Conservation (phyloP, 1,140 invertebrate genomes). For the Sycobia sp. region DNA sequence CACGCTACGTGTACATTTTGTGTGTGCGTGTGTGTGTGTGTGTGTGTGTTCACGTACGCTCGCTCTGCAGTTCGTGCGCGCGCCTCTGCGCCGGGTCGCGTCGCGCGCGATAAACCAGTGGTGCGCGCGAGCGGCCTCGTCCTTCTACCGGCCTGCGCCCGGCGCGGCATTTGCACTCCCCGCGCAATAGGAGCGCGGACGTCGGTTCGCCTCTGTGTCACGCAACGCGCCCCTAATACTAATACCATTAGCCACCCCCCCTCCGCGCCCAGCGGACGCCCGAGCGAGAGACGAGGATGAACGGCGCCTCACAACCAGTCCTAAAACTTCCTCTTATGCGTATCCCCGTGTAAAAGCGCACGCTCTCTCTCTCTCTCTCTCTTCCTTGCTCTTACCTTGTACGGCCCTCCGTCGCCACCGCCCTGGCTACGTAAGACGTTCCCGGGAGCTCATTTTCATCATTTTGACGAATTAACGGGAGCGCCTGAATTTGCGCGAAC, state of each 20-base stretch:
- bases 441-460: too few species aligned
- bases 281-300: background rate
- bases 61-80: slow-evolving; percentile 13
- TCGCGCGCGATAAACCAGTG: slow-evolving; percentile 10
- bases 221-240: slow-evolving; percentile 18
- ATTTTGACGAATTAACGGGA: too few species aligned
- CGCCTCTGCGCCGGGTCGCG: background rate
- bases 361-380: background rate
- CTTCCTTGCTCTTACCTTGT: too few species aligned
- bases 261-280: too few species aligned
- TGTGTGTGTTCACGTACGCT: too few species aligned
- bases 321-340: background rate
- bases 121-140: background rate
- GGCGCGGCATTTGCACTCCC: background rate
- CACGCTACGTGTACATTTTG: background rate
- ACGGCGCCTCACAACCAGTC: background rate
- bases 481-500: too few species aligned
- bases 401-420: too few species aligned
- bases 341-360: too few species aligned
- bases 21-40: too few species aligned
- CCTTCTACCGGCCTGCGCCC: background rate
- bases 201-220: slow-evolving; percentile 23
- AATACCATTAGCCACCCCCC: slow-evolving; percentile 24
- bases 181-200: too few species aligned
- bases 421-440: too few species aligned